Percentiles rank a stretch among this genome's conserved stretches.
These are phyloP conservation scores for Phrynosoma blainvillii DNA, from an alignment of 2,113 vertebrate species.

Conservation along the genomic window DNA sequence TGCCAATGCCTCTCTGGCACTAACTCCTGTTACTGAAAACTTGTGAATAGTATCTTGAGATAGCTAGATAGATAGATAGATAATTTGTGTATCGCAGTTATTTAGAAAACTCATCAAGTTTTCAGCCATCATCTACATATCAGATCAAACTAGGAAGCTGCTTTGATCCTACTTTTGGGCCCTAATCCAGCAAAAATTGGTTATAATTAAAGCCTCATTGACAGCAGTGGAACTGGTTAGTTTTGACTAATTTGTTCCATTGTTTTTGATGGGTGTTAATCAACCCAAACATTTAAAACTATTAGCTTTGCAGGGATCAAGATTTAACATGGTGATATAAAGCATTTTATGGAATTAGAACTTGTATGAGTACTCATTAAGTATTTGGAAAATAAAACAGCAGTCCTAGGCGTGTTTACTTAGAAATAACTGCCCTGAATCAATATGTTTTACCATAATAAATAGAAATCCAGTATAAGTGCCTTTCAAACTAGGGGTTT, in stretches of 20 bases:
- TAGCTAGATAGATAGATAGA: not conserved
- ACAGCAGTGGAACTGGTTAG: not conserved
- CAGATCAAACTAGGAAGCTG: not conserved
- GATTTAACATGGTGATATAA: not conserved
- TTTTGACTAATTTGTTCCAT: not conserved
- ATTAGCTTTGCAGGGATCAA: not conserved
- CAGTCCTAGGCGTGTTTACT: not conserved
- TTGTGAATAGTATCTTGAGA: constrained; percentile 54
- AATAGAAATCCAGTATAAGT: not conserved
- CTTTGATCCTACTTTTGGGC: not conserved
- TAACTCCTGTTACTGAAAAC: constrained; percentile 46
- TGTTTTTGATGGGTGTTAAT: not conserved
- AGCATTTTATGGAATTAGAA: not conserved
- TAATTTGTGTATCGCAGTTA: not conserved
- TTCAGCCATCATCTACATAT: not conserved
- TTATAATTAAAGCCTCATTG: not conserved
- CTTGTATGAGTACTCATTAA: not conserved
- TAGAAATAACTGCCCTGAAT: not conserved
- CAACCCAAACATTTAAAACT: not conserved
- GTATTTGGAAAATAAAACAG: not conserved
- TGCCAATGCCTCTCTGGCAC: constrained; percentile 71
- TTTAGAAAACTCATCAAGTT: not conserved
- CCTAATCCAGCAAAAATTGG: not conserved
- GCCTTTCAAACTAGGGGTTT: not conserved
- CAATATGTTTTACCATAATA: not conserved